Evolutionary conservation across 1,140 invertebrate genomes (phyloP).

Genomic region (Trichonephila inaurata): DNA sequence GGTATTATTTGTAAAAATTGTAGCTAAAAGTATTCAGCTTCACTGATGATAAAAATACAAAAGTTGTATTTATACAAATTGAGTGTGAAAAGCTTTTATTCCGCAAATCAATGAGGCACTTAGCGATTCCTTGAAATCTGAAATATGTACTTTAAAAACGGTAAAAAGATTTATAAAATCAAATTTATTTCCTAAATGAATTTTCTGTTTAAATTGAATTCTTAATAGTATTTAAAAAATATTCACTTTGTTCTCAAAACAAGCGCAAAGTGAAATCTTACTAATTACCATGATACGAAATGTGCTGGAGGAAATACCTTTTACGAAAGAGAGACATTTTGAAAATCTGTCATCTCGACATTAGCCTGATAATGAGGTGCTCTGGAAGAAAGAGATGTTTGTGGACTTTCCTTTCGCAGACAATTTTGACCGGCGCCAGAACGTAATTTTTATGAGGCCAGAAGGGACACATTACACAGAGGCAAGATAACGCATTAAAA

Average conservation of each 20-base stretch:
- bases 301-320: background rate
- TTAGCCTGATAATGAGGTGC: background rate
- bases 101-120: no score
- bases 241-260: background rate
- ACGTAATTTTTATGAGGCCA: slow-evolving; percentile 64
- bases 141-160: no score
- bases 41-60: no score
- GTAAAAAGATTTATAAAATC: no score
- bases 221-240: no score
- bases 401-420: slow-evolving; percentile 19
- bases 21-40: no score
- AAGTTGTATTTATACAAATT: no score
- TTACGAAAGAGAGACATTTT: background rate
- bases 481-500: slow-evolving; percentile 39
- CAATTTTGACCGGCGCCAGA: slow-evolving; percentile 42
- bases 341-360: slow-evolving; percentile 2
- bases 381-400: slow-evolving; percentile 21
- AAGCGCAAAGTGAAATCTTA: background rate
- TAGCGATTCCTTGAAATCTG: no score
- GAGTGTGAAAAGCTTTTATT: no score
- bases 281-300: background rate
- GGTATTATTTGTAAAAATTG: no score
- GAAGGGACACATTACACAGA: slow-evolving; percentile 61
- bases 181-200: no score
- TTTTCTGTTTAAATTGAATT: no score